Conservation (phyloP, 2,113 vertebrate species). For the Columbina picui region DNA sequence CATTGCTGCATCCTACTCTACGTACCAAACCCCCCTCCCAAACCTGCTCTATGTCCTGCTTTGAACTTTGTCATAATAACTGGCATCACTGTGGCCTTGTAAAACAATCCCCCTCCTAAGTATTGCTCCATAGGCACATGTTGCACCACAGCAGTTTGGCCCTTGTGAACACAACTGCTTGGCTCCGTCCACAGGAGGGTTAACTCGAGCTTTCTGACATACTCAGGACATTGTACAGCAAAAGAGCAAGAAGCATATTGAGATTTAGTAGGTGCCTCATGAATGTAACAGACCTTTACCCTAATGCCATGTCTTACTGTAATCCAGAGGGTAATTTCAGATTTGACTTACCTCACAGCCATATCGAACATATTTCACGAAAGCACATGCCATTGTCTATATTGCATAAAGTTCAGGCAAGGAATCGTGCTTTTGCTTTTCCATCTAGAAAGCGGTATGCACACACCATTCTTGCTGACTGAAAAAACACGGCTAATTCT, state of each 20-base stretch:
- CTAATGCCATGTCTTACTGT: background rate
- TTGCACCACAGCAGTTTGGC: background rate
- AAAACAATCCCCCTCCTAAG: background rate
- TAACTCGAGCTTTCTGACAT: background rate
- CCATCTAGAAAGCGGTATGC: background rate
- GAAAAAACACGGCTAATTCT: background rate
- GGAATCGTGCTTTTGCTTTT: background rate
- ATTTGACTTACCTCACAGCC: background rate
- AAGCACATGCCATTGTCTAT: background rate
- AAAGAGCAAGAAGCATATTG: background rate
- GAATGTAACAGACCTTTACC: background rate
- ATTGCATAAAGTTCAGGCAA: background rate
- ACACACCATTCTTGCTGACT: background rate
- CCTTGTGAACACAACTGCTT: background rate
- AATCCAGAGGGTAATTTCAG: background rate
- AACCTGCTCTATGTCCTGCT: background rate
- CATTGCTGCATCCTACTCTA: background rate
- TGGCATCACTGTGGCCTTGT: background rate
- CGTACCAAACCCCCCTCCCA: background rate
- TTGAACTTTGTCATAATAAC: background rate
- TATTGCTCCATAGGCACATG: accelerated
- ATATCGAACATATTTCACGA: background rate
- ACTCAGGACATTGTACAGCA: background rate
- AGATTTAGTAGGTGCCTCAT: background rate
- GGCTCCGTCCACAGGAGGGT: background rate